These are phyloP conservation scores for Arion vulgaris DNA, from an alignment of 1,140 invertebrate genomes.

Conservation along the genomic window DNA sequence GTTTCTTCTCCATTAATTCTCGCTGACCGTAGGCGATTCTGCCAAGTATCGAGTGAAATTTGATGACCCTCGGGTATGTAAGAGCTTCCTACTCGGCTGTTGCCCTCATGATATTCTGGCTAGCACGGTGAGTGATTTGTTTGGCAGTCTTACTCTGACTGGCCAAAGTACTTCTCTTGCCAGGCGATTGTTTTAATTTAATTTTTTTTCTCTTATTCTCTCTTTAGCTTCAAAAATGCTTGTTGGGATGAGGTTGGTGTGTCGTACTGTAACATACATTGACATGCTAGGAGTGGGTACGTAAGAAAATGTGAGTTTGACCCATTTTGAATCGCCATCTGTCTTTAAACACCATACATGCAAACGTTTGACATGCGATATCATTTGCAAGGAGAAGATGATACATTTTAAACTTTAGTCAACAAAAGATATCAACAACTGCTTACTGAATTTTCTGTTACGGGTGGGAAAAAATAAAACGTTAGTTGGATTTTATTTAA, in stretches of 20 bases:
- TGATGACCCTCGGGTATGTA: conserved; percentile 95
- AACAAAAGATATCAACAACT: too few species aligned
- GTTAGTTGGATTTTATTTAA: too few species aligned
- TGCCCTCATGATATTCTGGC: conserved; percentile 98
- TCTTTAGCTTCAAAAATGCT: conserved; percentile 39
- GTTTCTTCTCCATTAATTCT: conserved; percentile 27
- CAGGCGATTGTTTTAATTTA: conserved; percentile 36
- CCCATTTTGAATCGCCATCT: conserved; percentile 36
- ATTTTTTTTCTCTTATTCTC: conserved; percentile 34
- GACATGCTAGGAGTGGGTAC: conserved; percentile 41
- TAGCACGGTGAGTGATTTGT: conserved; percentile 92
- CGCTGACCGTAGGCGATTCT: conserved; percentile 82
- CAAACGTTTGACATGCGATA: neutral
- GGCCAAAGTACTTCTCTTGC: neutral
- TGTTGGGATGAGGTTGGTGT: conserved; percentile 40
- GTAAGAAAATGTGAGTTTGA: conserved; percentile 41
- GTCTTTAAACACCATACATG: conserved; percentile 25
- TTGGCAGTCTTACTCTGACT: conserved; percentile 15
- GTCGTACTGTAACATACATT: conserved; percentile 38
- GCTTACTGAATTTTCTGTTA: too few species aligned
- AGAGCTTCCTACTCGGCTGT: conserved; percentile 96
- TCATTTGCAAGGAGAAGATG: neutral
- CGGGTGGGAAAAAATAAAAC: too few species aligned
- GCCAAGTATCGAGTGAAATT: conserved; percentile 93
- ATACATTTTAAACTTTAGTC: too few species aligned